Conservation (phyloP, 2,113 vertebrate genomes). For the Felis catus region F.catus_Fca126_mat1.0 CM031419.1:43467501-43468000, state of each 20-base stretch:
- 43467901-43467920: not conserved
- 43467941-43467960: not conserved
- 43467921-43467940: not conserved
- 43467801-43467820: not conserved
- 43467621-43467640: not conserved
- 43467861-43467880: not conserved
- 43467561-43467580: not conserved
- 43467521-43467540: not conserved
- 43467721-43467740: not conserved
- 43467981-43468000: not conserved
- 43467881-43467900: not conserved
- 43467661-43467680: constrained; percentile 41
- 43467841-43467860: not conserved
- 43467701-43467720: not conserved
- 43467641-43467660: not conserved
- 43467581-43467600: not conserved
- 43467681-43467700: not conserved
- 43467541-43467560: not conserved
- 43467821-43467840: not conserved
- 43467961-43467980: not conserved
- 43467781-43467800: not conserved
- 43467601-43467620: not conserved
- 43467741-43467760: not conserved
- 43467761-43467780: not conserved
- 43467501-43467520: not conserved